phyloP scores from a whole-genome alignment of 2,888 invertebrate genomes.

The Apotomis betuletana region DNA sequence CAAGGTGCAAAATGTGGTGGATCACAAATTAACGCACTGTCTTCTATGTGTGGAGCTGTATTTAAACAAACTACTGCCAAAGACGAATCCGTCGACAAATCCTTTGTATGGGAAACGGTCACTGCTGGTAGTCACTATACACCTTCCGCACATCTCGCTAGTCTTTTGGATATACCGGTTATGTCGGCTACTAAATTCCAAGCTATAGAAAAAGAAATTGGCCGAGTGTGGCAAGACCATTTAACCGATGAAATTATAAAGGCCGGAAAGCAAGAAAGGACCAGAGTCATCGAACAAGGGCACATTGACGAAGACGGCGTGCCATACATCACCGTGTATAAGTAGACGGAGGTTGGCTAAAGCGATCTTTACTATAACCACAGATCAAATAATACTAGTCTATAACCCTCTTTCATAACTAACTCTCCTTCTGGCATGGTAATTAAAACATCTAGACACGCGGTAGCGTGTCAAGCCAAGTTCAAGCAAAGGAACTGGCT shows the following conservation, averaged over 20 bases:
- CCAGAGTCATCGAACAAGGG: neutral
- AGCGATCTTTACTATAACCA: neutral
- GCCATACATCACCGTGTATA: neutral
- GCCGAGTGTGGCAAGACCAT: neutral
- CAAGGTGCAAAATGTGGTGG: neutral
- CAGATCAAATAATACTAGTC: no score
- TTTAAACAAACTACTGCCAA: no score
- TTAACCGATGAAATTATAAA: neutral
- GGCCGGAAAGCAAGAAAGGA: neutral
- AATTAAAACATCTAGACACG: no score
- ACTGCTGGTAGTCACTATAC: neutral
- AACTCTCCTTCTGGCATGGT: neutral
- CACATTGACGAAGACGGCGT: neutral
- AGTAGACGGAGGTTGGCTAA: neutral
- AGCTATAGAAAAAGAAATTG: neutral
- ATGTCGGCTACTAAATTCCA: neutral
- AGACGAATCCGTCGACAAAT: neutral
- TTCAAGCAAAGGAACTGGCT: no score
- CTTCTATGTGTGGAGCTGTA: neutral
- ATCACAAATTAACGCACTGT: neutral
- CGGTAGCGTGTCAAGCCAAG: no score
- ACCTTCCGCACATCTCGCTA: neutral
- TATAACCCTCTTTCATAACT: neutral
- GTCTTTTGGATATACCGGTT: neutral
- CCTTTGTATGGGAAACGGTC: neutral